Evolutionary conservation across 2,113 vertebrate species (phyloP).

Genomic region (Macquaria australasica): DNA sequence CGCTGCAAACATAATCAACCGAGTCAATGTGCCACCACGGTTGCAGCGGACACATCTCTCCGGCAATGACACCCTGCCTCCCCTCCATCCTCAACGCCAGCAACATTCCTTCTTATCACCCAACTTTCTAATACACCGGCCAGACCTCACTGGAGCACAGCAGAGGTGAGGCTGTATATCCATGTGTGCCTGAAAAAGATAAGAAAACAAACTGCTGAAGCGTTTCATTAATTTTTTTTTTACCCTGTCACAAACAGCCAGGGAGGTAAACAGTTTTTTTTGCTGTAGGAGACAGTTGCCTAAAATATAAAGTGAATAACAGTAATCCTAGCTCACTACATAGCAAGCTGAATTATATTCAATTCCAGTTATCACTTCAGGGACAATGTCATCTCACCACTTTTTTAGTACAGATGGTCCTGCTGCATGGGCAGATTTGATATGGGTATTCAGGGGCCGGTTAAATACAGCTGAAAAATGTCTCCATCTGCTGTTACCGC

Average conservation of each 20-base stretch:
- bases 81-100: conserved; percentile 18
- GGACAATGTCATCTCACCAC: conserved; percentile 60
- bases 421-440: conserved; percentile 62
- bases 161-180: conserved; percentile 39
- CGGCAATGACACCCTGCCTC: conserved; percentile 26
- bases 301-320: conserved; percentile 43
- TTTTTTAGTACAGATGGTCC: conserved; percentile 64
- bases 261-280: conserved; percentile 25
- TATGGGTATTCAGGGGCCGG: conserved; percentile 56
- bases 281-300: conserved; percentile 31
- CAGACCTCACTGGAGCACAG: conserved; percentile 52
- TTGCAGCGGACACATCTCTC: conserved; percentile 50
- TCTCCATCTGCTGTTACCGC: conserved; percentile 79
- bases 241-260: conserved; percentile 17
- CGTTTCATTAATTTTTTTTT: conserved; percentile 36
- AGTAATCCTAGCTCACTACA: conserved; percentile 50
- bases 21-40: conserved; percentile 61
- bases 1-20: conserved; percentile 64
- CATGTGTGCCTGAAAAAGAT: conserved; percentile 65
- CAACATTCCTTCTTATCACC: conserved; percentile 49
- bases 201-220: conserved; percentile 60
- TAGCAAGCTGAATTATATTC: conserved; percentile 47
- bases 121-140: conserved; percentile 44
- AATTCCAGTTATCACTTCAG: conserved; percentile 66
- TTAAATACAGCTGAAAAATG: conserved; percentile 66